Evolutionary conservation across 2,888 invertebrate genomes (phyloP), one percentile per base, ranked within the genome.

Genomic region (Neuroscelio doddi): DNA sequence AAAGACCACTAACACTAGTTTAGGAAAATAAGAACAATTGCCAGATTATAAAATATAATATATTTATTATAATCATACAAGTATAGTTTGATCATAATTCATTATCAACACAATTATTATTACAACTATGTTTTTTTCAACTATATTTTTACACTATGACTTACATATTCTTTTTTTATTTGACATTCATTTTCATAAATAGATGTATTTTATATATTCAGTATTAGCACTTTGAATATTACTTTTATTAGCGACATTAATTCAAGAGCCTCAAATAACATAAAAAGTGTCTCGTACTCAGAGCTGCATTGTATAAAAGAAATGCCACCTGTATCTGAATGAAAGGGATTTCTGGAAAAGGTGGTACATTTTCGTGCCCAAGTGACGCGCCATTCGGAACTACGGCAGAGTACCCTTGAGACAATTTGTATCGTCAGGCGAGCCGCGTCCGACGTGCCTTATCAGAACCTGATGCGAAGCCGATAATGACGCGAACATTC

Each of bases 371-470:
- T 64, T 51, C 30, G 30, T 30, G 30, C 30, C 3, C 30, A 30
- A 30, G 30, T 9, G 30, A 30, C 9, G 30, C 30, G 30, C 4
- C n/a, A 9, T 3, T n/a, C n/a, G n/a, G n/a, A n/a, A n/a, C n/a
- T n/a, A n/a, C n/a, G n/a, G 30, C 30, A 47, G 72, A 77, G 77
- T 71, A 72, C 74, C 68, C 79, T 79, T 74, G 76, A 77, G 79
- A 79, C 72, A 79, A 80, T 80, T 80, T 79, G 79, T 79, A 78
- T 76, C 66, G 72, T 61, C 70, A 71, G 75, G 73, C 72, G 75
- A 66, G 68, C 77, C 72, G 65, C 74, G 76, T 77, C 78, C 73
- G 75, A 78, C 80, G 80, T 80, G 80, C 77, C 80, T 80, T 80
- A 80, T 80, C 80, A 74, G 70, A 53, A 59, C 47, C 62, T 61